A percentile compares a stretch with the other conserved stretches of the same genome.
These are phyloP conservation scores for Callospermophilus lateralis DNA, from an alignment of 2,113 vertebrate species.

Conservation along the genomic window DNA sequence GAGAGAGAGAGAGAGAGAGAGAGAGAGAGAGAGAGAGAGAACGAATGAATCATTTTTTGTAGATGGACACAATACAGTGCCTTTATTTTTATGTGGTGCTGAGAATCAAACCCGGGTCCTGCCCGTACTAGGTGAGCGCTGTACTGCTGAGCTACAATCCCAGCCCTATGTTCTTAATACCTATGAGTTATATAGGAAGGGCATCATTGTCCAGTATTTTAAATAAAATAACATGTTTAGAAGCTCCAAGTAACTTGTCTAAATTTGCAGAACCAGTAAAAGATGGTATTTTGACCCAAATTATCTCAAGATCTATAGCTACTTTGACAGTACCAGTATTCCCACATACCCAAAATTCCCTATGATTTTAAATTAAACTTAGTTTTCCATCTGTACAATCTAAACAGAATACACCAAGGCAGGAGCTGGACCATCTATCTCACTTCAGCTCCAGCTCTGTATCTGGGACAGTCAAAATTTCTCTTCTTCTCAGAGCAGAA, in stretches of 20 bases:
- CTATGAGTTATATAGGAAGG: not conserved
- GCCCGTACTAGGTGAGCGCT: no score
- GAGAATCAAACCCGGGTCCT: no score
- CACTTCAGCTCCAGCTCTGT: not conserved
- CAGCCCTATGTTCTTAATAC: not conserved
- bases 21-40: no score
- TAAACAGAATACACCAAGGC: not conserved
- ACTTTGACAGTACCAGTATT: not conserved
- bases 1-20: no score
- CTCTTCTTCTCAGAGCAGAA: not conserved
- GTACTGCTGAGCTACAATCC: no score
- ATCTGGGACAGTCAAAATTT: not conserved
- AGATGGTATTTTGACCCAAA: not conserved
- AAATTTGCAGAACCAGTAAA: not conserved
- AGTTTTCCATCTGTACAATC: not conserved
- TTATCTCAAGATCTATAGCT: not conserved
- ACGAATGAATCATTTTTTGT: no score
- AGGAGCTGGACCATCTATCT: not conserved
- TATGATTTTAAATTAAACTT: slow-evolving; percentile 18
- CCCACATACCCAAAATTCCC: not conserved
- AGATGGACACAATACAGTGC: no score
- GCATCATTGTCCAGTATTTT: not conserved
- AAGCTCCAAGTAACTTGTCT: not conserved
- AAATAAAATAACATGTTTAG: not conserved
- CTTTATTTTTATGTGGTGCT: no score